A percentile compares a stretch with the other conserved stretches of the same genome.
Evolutionary conservation across 2,888 invertebrate genomes (phyloP).

Genomic region (Apodemia mormo): DNA sequence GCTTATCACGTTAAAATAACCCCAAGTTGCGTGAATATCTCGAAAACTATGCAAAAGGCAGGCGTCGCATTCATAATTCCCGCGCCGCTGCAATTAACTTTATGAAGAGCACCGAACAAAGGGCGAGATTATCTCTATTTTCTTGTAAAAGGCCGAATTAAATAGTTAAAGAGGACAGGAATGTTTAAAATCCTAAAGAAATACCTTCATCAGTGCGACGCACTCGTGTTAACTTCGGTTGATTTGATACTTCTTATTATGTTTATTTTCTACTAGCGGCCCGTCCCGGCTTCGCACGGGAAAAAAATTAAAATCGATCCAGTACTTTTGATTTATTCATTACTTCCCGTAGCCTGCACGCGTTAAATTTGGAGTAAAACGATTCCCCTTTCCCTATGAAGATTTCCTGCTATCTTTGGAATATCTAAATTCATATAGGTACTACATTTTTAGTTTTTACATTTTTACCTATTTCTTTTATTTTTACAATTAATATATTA

Average conservation of each 20-base stretch:
- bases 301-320: too few relatives aligned
- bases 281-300: too few relatives aligned
- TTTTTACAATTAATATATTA: too few relatives aligned
- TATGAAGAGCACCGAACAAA: conserved; percentile 69
- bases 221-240: conserved; percentile 25
- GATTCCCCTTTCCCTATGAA: too few relatives aligned
- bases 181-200: conserved; percentile 49
- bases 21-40: conserved; percentile 18
- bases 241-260: conserved; percentile 26
- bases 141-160: conserved; percentile 68
- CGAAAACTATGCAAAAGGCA: conserved; percentile 28
- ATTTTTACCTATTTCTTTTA: too few relatives aligned
- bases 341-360: too few relatives aligned
- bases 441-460: too few relatives aligned
- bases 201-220: conserved; percentile 36
- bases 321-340: too few relatives aligned
- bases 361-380: too few relatives aligned
- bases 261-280: too few relatives aligned
- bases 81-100: conserved; percentile 53
- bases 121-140: conserved; percentile 59
- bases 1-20: conserved; percentile 16
- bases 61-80: conserved; percentile 51
- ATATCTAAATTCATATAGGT: too few relatives aligned
- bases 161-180: conserved; percentile 60
- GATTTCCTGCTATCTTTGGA: too few relatives aligned